phyloP scores from a whole-genome alignment of 2,888 invertebrate genomes.

The Schizaphis graminum region DNA sequence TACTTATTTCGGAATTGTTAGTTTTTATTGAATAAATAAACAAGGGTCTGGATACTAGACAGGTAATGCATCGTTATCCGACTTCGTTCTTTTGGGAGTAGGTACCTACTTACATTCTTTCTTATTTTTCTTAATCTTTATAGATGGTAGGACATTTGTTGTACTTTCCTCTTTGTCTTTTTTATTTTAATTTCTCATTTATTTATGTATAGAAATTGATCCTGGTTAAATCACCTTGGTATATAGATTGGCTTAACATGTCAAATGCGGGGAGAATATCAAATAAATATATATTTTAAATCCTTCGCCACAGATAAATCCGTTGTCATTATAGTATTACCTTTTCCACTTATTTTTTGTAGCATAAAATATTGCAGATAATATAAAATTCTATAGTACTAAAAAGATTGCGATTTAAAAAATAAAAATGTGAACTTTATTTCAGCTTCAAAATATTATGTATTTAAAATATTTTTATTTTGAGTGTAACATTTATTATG shows the following conservation, averaged over 20 bases:
- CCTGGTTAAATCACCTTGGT: conserved; percentile 11
- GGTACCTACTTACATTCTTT: neutral
- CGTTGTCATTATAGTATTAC: conserved; percentile 23
- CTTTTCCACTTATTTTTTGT: neutral
- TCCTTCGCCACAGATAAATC: conserved; percentile 4
- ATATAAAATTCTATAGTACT: neutral
- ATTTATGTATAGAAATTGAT: conserved; percentile 17
- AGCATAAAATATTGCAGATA: neutral
- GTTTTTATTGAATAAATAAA: conserved; percentile 21
- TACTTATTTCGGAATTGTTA: neutral
- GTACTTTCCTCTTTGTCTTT: neutral
- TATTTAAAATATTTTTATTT: neutral
- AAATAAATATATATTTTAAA: conserved; percentile 35
- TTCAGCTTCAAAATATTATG: neutral
- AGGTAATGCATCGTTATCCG: neutral
- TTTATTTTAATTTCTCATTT: conserved; percentile 22
- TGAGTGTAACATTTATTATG: neutral
- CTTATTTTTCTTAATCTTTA: conserved; percentile 30
- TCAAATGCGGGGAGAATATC: neutral
- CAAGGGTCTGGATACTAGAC: neutral
- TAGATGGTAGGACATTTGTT: neutral
- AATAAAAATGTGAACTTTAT: neutral
- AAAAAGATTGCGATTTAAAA: neutral
- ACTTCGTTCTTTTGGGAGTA: conserved; percentile 1
- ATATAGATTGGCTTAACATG: conserved; percentile 21